Evolutionary conservation across 2,113 vertebrate genomes (phyloP).

Genomic region (Heliornis fulica): DNA sequence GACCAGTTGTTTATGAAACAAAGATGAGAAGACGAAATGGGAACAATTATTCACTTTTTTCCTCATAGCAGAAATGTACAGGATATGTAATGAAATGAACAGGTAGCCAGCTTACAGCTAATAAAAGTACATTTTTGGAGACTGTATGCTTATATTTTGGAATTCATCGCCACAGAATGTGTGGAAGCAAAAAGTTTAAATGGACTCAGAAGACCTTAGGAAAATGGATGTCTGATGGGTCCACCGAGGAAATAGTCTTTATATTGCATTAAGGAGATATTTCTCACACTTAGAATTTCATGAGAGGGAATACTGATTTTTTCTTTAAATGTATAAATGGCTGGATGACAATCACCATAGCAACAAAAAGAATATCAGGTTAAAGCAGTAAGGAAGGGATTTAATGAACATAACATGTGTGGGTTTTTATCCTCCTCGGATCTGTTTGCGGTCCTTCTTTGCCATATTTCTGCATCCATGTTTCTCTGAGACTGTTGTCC

Average conservation of each 20-base stretch:
- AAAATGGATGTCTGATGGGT: slow-evolving; percentile 23
- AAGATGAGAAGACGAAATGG: background rate
- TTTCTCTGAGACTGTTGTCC: background rate
- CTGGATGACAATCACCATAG: slow-evolving; percentile 49
- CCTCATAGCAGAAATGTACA: background rate
- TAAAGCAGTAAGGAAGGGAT: background rate
- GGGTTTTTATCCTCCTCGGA: background rate
- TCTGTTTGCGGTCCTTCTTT: background rate
- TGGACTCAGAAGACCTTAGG: slow-evolving; percentile 12
- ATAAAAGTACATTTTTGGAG: background rate
- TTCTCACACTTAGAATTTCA: slow-evolving; percentile 32
- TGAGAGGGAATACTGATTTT: slow-evolving; percentile 24
- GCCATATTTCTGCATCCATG: background rate
- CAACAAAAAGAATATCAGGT: slow-evolving; percentile 1
- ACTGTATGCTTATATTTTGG: background rate
- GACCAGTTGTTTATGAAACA: background rate
- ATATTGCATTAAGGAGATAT: slow-evolving; percentile 9
- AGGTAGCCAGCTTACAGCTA: background rate
- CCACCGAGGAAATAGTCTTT: slow-evolving; percentile 39
- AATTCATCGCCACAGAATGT: background rate
- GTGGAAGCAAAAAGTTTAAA: background rate
- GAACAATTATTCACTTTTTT: slow-evolving; percentile 1
- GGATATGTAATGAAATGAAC: slow-evolving; percentile 4
- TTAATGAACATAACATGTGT: background rate
- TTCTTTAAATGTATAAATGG: slow-evolving; percentile 42